These are phyloP conservation scores for Dryoscopus gambensis DNA, from an alignment of 2,113 vertebrate species.

Conservation along the genomic window DNA sequence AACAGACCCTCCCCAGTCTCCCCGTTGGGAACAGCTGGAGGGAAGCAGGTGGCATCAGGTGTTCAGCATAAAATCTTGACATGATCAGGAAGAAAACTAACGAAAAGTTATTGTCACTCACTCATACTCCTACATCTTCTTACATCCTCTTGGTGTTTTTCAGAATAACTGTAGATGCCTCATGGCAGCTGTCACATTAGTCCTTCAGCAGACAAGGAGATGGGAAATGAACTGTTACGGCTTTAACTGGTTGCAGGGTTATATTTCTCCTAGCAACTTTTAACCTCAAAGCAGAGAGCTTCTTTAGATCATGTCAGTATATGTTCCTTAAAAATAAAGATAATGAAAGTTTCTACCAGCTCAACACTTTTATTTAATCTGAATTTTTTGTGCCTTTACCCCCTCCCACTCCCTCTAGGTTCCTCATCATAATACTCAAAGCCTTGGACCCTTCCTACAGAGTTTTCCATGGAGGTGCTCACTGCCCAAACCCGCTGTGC, in stretches of 20 bases:
- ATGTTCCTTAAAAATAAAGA: neutral
- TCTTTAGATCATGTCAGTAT: neutral
- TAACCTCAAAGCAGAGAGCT: conserved; percentile 13
- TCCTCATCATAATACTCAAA: neutral
- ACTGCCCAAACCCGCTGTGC: neutral
- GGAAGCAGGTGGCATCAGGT: neutral
- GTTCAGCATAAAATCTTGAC: neutral
- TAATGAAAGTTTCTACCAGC: neutral
- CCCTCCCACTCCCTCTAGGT: neutral
- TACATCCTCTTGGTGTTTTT: neutral
- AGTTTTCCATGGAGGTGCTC: neutral
- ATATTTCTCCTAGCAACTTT: conserved; percentile 32
- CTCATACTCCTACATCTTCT: neutral
- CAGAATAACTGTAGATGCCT: conserved; percentile 7
- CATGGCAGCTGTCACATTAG: conserved; percentile 46
- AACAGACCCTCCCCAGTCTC: neutral
- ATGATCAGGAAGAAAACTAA: neutral
- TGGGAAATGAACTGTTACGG: neutral
- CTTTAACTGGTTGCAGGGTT: conserved; percentile 17
- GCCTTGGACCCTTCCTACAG: neutral
- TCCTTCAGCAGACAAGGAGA: neutral
- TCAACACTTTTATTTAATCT: neutral
- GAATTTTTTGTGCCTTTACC: rapidly evolving
- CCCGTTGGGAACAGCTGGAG: neutral
- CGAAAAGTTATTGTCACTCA: neutral